Evolutionary conservation across 2,888 invertebrate species (phyloP).

Genomic region (Melanargia galathea): DNA sequence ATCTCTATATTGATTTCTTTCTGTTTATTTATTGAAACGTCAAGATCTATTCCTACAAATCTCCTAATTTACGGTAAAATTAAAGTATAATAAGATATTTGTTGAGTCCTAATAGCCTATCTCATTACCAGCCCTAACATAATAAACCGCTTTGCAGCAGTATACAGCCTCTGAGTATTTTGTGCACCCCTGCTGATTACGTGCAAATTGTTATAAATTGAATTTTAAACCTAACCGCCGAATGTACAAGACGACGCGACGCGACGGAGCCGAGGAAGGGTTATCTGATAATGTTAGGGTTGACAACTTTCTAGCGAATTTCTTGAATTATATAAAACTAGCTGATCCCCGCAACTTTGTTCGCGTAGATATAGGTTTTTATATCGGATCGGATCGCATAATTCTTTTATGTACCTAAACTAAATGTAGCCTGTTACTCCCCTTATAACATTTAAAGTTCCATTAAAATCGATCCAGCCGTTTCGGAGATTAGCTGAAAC

Average conservation of each 20-base stretch:
- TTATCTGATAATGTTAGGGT: conserved; percentile 65
- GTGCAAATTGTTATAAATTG: conserved; percentile 81
- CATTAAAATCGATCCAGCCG: too few species aligned
- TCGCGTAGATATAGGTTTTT: too few species aligned
- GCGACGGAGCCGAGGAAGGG: conserved; percentile 59
- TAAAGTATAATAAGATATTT: conserved; percentile 6
- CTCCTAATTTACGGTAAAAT: background rate
- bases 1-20: too few species aligned
- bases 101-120: conserved; percentile 20
- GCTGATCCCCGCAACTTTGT: too few species aligned
- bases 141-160: conserved; percentile 60
- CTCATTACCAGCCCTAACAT: conserved; percentile 59
- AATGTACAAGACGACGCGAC: conserved; percentile 42
- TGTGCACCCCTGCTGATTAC: conserved; percentile 74
- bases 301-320: conserved; percentile 41
- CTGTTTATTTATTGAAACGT: background rate
- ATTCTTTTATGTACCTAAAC: too few species aligned
- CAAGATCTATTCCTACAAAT: background rate
- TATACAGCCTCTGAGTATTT: conserved; percentile 68
- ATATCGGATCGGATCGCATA: too few species aligned
- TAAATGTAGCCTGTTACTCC: too few species aligned
- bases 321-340: too few species aligned
- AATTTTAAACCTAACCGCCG: conserved; percentile 76
- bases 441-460: too few species aligned
- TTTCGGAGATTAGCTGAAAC: too few species aligned